These are phyloP conservation scores for Ophion slaviceki DNA, from an alignment of 2,888 invertebrate genomes.

Conservation along the genomic window DNA sequence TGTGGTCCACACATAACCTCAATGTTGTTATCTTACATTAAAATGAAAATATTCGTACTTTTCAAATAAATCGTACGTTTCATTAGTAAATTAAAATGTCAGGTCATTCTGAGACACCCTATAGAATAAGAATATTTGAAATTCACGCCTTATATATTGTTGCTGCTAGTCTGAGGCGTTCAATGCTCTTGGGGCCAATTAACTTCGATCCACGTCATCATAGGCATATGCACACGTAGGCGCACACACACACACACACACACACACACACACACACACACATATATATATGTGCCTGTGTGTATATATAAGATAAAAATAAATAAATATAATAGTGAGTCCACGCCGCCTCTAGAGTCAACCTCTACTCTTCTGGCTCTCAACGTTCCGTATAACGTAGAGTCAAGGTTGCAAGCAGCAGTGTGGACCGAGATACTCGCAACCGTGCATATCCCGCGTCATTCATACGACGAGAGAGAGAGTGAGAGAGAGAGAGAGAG, in stretches of 20 bases:
- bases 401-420: conserved; percentile 48
- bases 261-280: neutral
- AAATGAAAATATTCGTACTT: too few relatives aligned
- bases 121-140: neutral
- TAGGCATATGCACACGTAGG: neutral
- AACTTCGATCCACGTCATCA: conserved; percentile 39
- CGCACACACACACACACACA: too few relatives aligned
- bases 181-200: conserved; percentile 52
- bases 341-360: conserved; percentile 9
- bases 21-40: too few relatives aligned
- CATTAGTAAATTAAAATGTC: too few relatives aligned
- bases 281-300: neutral
- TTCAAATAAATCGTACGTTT: too few relatives aligned
- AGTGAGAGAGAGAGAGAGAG: neutral
- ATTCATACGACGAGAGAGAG: conserved; percentile 29
- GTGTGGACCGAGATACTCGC: conserved; percentile 29
- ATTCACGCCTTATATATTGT: conserved; percentile 32
- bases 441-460: conserved; percentile 49
- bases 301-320: neutral
- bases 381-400: conserved; percentile 38
- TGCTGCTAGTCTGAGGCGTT: conserved; percentile 31
- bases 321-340: conserved; percentile 28
- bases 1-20: too few relatives aligned
- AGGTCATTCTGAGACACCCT: neutral
- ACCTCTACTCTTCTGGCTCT: conserved; percentile 42